A percentile compares a stretch with the other conserved stretches of the same genome.
phyloP scores from a whole-genome alignment of 2,113 vertebrate species.

The Struthio camelus region DNA sequence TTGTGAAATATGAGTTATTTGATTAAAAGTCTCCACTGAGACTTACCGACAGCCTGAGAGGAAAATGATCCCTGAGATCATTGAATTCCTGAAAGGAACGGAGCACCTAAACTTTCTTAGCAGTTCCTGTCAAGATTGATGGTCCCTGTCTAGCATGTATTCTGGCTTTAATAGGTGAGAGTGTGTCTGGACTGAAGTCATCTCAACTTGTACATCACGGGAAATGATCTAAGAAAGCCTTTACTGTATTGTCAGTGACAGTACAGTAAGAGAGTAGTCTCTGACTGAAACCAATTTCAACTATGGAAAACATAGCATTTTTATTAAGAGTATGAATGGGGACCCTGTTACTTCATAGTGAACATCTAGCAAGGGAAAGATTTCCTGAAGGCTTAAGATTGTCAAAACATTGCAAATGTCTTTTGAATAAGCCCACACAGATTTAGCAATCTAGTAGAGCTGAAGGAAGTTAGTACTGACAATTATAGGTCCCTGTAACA shows the following conservation, averaged over 20 bases:
- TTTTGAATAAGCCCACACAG: no score
- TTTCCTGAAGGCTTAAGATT: neutral
- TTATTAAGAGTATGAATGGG: neutral
- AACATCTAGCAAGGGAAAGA: neutral
- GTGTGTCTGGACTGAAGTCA: neutral
- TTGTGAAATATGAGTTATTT: neutral
- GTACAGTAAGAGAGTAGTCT: neutral
- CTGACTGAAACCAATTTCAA: neutral
- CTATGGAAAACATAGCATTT: neutral
- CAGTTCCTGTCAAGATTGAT: neutral
- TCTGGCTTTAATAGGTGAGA: neutral
- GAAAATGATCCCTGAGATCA: neutral
- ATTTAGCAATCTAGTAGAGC: neutral
- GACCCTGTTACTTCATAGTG: neutral
- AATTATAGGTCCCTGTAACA: neutral
- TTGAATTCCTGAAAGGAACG: no score
- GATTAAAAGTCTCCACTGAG: neutral
- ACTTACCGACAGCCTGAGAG: neutral
- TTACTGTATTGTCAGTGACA: neutral
- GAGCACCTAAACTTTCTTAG: no score
- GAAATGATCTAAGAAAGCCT: neutral
- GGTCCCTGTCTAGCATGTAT: no score
- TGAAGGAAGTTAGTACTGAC: neutral
- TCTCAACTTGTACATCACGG: rapidly evolving
- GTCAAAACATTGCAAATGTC: no score